phyloP scores from a whole-genome alignment of 2,888 invertebrate species.

The Drosophila anomelani region DNA sequence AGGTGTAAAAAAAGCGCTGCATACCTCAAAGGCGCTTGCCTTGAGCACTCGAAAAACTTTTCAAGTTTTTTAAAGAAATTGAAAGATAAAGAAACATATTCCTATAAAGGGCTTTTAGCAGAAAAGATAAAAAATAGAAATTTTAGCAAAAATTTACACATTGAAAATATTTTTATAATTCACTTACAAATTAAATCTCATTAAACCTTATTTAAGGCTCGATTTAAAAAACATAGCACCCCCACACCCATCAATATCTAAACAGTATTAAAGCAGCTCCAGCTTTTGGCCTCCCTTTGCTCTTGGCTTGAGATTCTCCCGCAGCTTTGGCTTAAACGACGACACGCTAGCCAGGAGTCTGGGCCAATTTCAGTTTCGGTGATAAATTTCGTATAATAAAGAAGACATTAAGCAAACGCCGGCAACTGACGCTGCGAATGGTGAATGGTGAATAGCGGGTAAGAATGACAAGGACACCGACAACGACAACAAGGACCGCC shows the following conservation, averaged over 20 bases:
- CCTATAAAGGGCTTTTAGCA: not conserved
- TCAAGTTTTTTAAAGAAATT: not conserved
- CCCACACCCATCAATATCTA: not conserved
- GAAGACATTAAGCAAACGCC: slow-evolving; percentile 81
- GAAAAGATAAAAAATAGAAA: not conserved
- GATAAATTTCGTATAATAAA: slow-evolving; percentile 81
- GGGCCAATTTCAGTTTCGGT: slow-evolving; percentile 76
- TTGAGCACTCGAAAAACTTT: not conserved
- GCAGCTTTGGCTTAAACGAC: slow-evolving; percentile 41
- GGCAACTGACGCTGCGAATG: slow-evolving; percentile 42
- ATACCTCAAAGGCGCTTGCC: not conserved
- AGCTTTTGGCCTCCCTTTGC: not conserved
- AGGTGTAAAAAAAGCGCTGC: not conserved
- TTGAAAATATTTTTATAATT: not conserved
- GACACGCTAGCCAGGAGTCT: slow-evolving; percentile 51
- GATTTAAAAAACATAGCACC: not conserved
- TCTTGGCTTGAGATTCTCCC: slow-evolving; percentile 12
- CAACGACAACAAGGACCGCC: slow-evolving; percentile 69
- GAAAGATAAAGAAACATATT: not conserved
- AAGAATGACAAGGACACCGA: slow-evolving; percentile 33
- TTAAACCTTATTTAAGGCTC: not conserved
- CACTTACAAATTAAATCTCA: not conserved
- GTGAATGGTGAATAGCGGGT: slow-evolving; percentile 34
- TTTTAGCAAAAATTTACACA: not conserved
- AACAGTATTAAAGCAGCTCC: not conserved